Base-by-base conservation (phyloP, 1,140 invertebrate genomes). In the Zaprionus tsacasi region DNA sequence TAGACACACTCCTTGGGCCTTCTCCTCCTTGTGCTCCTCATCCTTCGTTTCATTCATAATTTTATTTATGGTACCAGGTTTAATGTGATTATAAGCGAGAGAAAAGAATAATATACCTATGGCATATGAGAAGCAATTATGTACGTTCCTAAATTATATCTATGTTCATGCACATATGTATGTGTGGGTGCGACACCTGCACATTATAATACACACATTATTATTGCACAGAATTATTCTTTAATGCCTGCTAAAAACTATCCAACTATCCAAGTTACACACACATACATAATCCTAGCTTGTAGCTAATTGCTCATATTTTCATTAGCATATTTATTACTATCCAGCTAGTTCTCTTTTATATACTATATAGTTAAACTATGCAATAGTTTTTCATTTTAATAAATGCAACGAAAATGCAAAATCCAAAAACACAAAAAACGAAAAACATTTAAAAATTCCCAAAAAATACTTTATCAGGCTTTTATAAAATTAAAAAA, bases 21-120 rank as follows among this genome's bases (percentile, higher is more conserved):
- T 10, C 15, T 11, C 6, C 43, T 10, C 21, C 21, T 21, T 21
- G 21, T 35, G 50, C 59, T 52, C 35, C 6, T 7, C 33, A 35
- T 4, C 33, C 33, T 8, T 10, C 33, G 1, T 10, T 8, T 35
- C 33, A 35, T 35, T 17, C 7, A 86, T 87, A 79, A 86, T 86
- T 86, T 85, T 86, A 82, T 86, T 86, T 87, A 86, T 86, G 65
- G 61, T 45, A 55, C 50, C 70, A 70, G 73, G 81, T 66, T 85
- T 81, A 86, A 85, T 85, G 68, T 78, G 79, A 85, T 85, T 83
- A 83, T 70, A 48, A 64, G 60, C 69, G 59, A 48, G 71, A 65
- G 71, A 71, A 85, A 63, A 36, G 58, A 45, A 27, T 8, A 15
- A 45, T 12, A 45, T 36, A 33, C 25, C 15, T 33, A 54, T 43